A percentile compares a stretch with the other conserved stretches of the same genome.
Conservation (phyloP, 2,113 vertebrate genomes). For the Bettongia penicillata region DNA sequence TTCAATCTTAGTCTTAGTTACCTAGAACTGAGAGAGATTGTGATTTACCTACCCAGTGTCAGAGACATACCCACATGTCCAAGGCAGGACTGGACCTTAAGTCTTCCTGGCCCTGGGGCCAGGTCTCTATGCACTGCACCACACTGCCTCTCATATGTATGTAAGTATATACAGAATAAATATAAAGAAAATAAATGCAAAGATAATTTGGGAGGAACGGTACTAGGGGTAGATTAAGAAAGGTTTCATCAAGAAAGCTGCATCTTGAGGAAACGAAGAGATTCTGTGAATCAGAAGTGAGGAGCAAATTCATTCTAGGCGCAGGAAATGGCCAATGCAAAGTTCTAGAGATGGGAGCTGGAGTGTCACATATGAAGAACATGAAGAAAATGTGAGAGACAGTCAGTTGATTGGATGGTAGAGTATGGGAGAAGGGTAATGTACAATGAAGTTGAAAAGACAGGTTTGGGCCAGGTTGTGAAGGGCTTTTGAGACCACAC, state of each 20-base stretch:
- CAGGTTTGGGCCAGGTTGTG: not conserved
- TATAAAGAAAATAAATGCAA: too few species aligned
- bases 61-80: not conserved
- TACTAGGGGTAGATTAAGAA: not conserved
- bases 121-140: too few species aligned
- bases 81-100: not conserved
- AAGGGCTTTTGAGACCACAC: not conserved
- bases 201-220: too few species aligned
- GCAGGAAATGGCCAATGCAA: not conserved
- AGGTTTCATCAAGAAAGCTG: not conserved
- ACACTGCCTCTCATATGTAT: too few species aligned
- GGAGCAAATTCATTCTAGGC: not conserved
- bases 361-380: not conserved
- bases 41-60: not conserved
- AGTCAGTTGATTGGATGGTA: not conserved
- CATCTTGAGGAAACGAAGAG: not conserved
- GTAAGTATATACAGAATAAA: too few species aligned
- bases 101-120: too few species aligned
- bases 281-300: not conserved
- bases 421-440: not conserved
- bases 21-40: not conserved
- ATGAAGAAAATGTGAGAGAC: not conserved
- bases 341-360: not conserved
- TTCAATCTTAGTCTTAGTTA: not conserved
- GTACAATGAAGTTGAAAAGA: not conserved